These are phyloP conservation scores for Semaprochilodus insignis DNA, from an alignment of 2,797 vertebrate genomes.

Conservation along the genomic window DNA sequence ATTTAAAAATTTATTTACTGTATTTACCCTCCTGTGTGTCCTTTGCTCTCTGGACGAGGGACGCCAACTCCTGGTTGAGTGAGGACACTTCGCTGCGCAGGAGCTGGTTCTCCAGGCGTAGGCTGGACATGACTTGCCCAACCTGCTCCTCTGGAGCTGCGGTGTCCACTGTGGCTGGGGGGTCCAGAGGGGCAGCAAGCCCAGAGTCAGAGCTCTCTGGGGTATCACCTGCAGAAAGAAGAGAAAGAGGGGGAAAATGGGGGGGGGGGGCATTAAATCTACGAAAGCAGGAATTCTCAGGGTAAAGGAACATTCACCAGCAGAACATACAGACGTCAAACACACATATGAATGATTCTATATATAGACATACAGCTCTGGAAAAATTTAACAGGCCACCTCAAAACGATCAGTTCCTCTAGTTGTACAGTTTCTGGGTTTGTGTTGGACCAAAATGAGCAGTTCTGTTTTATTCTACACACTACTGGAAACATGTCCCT, in stretches of 20 bases:
- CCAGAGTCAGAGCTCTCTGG: slow-evolving; percentile 83
- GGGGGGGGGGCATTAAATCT: background rate
- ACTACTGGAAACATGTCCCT: no score
- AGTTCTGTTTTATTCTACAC: no score
- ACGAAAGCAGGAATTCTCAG: background rate
- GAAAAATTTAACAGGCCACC: no score
- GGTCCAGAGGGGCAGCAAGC: slow-evolving; percentile 73
- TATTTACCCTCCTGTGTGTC: slow-evolving; percentile 90
- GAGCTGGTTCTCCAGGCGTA: slow-evolving; percentile 96
- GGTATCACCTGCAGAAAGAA: slow-evolving; percentile 71
- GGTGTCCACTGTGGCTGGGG: slow-evolving; percentile 66
- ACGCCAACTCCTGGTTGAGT: slow-evolving; percentile 98
- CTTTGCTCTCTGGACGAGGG: slow-evolving; percentile 92
- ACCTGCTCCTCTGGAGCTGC: slow-evolving; percentile 71
- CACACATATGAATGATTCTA: no score
- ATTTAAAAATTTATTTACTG: background rate
- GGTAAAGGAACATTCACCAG: no score
- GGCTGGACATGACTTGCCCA: slow-evolving; percentile 90
- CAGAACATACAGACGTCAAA: no score
- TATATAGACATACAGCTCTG: no score
- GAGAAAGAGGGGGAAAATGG: no score
- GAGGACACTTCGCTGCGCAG: slow-evolving; percentile 93
- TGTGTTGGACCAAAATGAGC: no score
- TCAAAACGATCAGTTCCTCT: no score
- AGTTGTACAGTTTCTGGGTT: no score